Evolutionary conservation across 1,140 invertebrate species (phyloP).

Genomic region (Euura lappo): DNA sequence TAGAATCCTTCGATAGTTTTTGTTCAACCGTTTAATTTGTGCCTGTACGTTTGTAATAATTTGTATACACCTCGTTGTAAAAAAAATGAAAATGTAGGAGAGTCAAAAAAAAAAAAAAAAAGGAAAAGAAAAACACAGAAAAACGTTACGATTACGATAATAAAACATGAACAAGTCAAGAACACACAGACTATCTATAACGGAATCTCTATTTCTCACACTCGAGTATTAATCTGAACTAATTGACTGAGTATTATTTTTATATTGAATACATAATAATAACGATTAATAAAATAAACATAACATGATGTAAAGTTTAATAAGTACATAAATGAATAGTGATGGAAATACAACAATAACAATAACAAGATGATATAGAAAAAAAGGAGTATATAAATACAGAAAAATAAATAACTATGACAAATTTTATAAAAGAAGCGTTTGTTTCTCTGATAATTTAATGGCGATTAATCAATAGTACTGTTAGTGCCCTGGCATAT

Average conservation of each 20-base stretch:
- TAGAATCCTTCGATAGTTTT: too few relatives aligned
- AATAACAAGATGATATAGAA: too few relatives aligned
- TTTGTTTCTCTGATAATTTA: background rate
- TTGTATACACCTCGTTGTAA: too few relatives aligned
- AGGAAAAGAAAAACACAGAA: background rate
- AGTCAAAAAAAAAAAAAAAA: background rate
- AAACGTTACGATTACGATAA: background rate
- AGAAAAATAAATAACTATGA: conserved; percentile 3
- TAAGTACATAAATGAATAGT: background rate
- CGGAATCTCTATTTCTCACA: conserved; percentile 25
- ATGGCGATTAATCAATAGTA: conserved; percentile 8
- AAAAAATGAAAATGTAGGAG: background rate
- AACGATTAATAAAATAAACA: conserved; percentile 22
- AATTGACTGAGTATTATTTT: conserved; percentile 59
- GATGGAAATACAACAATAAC: background rate
- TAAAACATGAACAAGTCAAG: too few relatives aligned
- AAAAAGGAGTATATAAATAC: background rate
- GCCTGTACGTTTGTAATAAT: too few relatives aligned
- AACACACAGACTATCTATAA: background rate
- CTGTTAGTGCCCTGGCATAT: conserved; percentile 39
- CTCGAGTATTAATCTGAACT: conserved; percentile 46
- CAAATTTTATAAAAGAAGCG: background rate
- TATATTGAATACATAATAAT: conserved; percentile 34
- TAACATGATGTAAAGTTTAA: conserved; percentile 1
- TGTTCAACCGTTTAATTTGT: too few relatives aligned